phyloP scores from a whole-genome alignment of 2,797 vertebrate genomes.

The Gymnothorax reevesii region DNA sequence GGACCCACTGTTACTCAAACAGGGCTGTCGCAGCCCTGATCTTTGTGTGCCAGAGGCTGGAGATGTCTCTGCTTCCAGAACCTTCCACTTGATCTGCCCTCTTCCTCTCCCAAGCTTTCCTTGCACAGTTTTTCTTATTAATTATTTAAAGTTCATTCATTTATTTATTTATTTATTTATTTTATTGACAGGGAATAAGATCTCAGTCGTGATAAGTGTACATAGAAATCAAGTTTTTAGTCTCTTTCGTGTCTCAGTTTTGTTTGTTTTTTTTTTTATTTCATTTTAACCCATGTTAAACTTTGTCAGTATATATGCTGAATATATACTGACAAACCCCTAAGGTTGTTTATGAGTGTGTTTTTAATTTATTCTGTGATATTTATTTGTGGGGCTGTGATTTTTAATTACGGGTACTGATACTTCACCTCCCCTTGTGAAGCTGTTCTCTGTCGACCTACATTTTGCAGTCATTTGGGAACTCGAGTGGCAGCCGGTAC shows the following conservation, averaged over 20 bases:
- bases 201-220: constrained; percentile 14
- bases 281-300: background rate
- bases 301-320: background rate
- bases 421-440: constrained; percentile 3
- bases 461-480: background rate
- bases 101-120: background rate
- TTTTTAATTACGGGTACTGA: constrained; percentile 25
- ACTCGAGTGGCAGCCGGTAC: background rate
- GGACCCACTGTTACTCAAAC: background rate
- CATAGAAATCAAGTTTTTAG: background rate
- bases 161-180: background rate
- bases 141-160: background rate
- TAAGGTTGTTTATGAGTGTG: background rate
- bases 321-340: background rate
- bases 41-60: background rate
- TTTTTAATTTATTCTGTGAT: constrained; percentile 23
- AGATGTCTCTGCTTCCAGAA: background rate
- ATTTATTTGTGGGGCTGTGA: background rate
- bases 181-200: background rate
- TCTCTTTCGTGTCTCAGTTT: background rate
- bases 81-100: background rate
- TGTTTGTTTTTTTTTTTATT: background rate
- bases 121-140: background rate
- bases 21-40: background rate
- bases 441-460: background rate